Evolutionary conservation across 2,797 vertebrate genomes (phyloP).

Genomic region (Antrozous pallidus): DNA sequence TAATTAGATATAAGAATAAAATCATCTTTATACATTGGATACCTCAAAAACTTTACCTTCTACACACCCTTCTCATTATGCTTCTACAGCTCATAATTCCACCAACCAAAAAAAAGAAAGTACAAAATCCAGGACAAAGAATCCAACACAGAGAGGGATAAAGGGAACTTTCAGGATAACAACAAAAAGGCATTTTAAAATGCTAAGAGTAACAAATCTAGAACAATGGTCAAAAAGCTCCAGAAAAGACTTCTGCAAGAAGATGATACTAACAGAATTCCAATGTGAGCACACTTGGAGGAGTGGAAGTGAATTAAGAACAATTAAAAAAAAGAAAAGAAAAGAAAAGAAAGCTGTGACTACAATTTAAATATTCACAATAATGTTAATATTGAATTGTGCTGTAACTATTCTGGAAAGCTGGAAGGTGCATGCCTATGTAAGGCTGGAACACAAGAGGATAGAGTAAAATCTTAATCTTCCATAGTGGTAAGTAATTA

Average conservation of each 20-base stretch:
- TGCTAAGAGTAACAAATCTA: neutral
- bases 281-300: neutral
- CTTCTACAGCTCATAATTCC: neutral
- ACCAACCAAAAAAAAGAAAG: slow-evolving; percentile 1
- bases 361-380: neutral
- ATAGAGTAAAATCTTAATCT: neutral
- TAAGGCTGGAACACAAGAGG: neutral
- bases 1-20: neutral
- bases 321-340: slow-evolving; percentile 16
- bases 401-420: neutral
- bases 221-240: slow-evolving; percentile 13
- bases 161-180: neutral
- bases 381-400: neutral
- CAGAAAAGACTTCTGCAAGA: neutral
- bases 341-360: neutral
- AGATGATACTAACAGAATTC: neutral
- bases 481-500: neutral
- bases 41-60: neutral
- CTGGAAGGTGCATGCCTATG: neutral
- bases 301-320: neutral
- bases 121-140: neutral
- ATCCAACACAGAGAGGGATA: neutral
- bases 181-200: neutral
- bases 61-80: neutral
- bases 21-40: neutral